Evolutionary conservation across 2,888 invertebrate genomes (phyloP), one percentile per base, ranked within the genome.

Genomic region (Perithous albicinctus): DNA sequence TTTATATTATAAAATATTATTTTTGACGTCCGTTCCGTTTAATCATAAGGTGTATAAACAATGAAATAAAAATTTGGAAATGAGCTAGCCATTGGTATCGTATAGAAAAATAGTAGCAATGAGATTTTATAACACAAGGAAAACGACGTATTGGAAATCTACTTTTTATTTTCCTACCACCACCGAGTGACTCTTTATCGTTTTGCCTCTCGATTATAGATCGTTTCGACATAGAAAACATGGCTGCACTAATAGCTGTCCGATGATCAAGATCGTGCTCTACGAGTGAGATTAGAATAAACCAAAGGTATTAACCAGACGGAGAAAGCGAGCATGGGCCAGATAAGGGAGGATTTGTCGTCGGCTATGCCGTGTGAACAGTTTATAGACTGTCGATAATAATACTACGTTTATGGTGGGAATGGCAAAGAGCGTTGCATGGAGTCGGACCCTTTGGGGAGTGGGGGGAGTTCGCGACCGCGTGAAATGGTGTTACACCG

Each of bases 141-240:
- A 63, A 85, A 84, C 82, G 80, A 82, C 78, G 75, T 88, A 88
- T 88, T 85, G 88, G 86, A 88, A 88, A 88, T 70, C 86, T 88
- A 88, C 88, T 88, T 59, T 88, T 78, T 85, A 84, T 86, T 88
- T 87, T 87, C 86, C 35, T 15, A 8, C 1, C 7, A 63, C 15
- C 51, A 38, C 43, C 32, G 48, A 59, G 23, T 20, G 20, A n/a
- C 46, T 70, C 12, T 38, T 76, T 61, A 59, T 59, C 48, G 23
- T 43, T 73, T 46, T 32, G 51, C 35, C 20, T 32, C 64, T 56
- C 35, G 8, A n/a, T n/a, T n/a, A n/a, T n/a, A n/a, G n/a, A n/a
- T n/a, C n/a, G n/a, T n/a, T n/a, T n/a, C n/a, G n/a, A n/a, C n/a
- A 38, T 38, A 61, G 15, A 41, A 3, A 29, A 1, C 61, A 10